Evolutionary conservation across 92 coral and sea anemone genomes (phyloP), one percentile per base, ranked within the genome.

Genomic region (Phymanthus crucifer): DNA sequence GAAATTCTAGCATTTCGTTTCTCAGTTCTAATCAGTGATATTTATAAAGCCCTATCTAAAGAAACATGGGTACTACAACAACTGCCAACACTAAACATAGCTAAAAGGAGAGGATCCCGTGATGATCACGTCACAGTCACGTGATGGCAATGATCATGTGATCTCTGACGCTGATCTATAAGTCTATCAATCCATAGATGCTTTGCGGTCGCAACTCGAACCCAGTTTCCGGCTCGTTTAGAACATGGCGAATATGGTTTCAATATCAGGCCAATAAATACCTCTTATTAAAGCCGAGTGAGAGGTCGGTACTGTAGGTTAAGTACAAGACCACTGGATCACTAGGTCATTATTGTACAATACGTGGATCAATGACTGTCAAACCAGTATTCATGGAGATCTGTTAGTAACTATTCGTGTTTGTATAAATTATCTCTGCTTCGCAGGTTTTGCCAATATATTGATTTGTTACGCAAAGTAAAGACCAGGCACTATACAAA

Each of bases 341-440:
- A 38, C 0, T 38, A 38, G 45, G 45, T 38, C 10, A 38, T 43
- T 17, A 6, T 7, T 43, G 10, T 43, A 43, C 13, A 43, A 2
- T 7, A 43, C 48, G 14, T 43, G 18, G 48, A 11, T 4, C 64
- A 54, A 54, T 19, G 27, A 54, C 3, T 54, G 10, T 54, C 64
- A 54, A 54, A 19, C n/a, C 64, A 23, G 23, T 54, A n/a, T n/a
- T n/a, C n/a, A n/a, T n/a, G n/a, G n/a, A n/a, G n/a, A n/a, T n/a
- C n/a, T n/a, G n/a, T n/a, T n/a, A n/a, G n/a, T n/a, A n/a, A n/a
- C 24, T 54, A 21, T 50, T 50, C 58, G 4, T 21, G 58, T 16
- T 61, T 61, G 29, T 61, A 61, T 61, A 61, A 61, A 61, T 61
- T 61, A 61, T 61, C 11, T 61, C 68, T 61, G 68, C 68, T 61